Base-by-base conservation (phyloP, 2,888 invertebrate species). In the Physocephala rufipes region DNA sequence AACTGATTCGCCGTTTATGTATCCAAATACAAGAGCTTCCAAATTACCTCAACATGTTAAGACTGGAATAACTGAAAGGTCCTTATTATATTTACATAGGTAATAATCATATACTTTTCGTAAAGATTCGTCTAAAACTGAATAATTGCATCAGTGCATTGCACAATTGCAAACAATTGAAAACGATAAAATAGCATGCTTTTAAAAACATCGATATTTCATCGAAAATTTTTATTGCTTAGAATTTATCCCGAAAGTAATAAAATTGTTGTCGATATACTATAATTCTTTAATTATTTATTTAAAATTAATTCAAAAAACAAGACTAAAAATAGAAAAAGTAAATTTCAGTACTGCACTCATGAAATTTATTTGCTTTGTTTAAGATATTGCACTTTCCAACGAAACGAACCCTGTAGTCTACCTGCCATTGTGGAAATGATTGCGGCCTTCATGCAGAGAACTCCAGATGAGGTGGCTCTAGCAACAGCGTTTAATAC, bases 1-100 rank as follows among this genome's bases (percentile, higher is more conserved):
- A 86, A 96, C 96, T 0, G 97, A 97, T 86, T 93, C 96, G 0
- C 97, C 97, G 1, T 97, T 96, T 83, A 96, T 97, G 96, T 97
- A 95, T 85, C 96, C 97, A 2, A 95, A 97, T 86, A 95, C 95
- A 74, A 89, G 96, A 82, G 96, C 96, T 74, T 95, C 96, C 43
- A 97, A 97, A 86, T 87, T 97, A 81, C 95, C 96, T 59, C 87
- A 91, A 79, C 92, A 94, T 82, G 93, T 97, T 24, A 95, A 95
- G 87, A 93, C 94, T 82, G 91, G 92, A 74, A 88, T 96, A 73
- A 95, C 96, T 28, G 94, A 95, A 87, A 90, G 95, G 90, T 93
- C 87, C 74, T 77, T 86, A 77, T 79, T 84, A 78, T 86, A 85
- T 81, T 82, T 86, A 79, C 85, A 86, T 80, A 84, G 86, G 86